Evolutionary conservation across 2,113 vertebrate genomes (phyloP).

Genomic region (Acrocephalus arundinaceus): DNA sequence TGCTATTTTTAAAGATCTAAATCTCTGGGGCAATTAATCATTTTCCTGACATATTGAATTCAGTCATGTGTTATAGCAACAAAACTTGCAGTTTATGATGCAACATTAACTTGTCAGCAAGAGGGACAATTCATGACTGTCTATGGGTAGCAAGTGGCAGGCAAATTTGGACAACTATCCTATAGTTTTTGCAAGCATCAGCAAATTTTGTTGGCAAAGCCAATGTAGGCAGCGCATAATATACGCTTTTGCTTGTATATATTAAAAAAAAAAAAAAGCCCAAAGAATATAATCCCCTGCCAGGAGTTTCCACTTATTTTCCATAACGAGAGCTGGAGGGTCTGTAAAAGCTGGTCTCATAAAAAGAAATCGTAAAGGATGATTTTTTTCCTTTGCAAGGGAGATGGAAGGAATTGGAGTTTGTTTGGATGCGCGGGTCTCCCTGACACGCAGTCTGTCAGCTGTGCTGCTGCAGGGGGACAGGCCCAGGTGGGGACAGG

Average conservation of each 20-base stretch:
- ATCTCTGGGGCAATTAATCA: conserved; percentile 54
- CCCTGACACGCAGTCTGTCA: neutral
- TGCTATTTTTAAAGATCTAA: conserved; percentile 43
- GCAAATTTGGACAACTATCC: conserved; percentile 45
- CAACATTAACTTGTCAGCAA: conserved; percentile 53
- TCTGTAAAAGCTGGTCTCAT: conserved; percentile 39
- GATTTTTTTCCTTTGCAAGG: conserved; percentile 5
- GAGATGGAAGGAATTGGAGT: neutral
- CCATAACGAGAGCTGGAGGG: conserved; percentile 43
- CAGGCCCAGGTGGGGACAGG: neutral
- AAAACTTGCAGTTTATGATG: conserved; percentile 45
- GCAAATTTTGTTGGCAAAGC: conserved; percentile 42
- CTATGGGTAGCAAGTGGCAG: conserved; percentile 30
- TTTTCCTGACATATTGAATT: conserved; percentile 39
- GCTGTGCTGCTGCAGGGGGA: neutral
- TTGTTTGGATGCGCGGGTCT: neutral
- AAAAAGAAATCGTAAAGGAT: conserved; percentile 1
- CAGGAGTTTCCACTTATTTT: conserved; percentile 55
- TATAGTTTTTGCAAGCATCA: conserved; percentile 34
- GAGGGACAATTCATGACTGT: conserved; percentile 42
- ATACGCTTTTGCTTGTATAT: neutral
- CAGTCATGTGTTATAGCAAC: conserved; percentile 55
- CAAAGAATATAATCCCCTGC: conserved; percentile 5
- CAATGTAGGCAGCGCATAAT: neutral
- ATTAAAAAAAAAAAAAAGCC: neutral